Conservation (phyloP, 2,888 invertebrate species). For the Chrysomela aeneicollis region DNA sequence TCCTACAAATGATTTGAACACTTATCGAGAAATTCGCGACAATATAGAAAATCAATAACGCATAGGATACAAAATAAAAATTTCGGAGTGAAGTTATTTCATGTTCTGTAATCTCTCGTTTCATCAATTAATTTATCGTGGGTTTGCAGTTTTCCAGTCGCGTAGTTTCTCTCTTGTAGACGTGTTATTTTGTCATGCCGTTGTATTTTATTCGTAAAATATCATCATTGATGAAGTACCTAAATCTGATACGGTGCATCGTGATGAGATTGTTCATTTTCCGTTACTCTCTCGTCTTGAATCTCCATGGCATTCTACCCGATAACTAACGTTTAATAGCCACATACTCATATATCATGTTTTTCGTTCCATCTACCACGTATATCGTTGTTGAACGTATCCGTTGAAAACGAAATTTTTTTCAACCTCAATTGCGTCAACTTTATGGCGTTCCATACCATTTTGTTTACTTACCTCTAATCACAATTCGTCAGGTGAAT, state of each 20-base stretch:
- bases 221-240: not conserved
- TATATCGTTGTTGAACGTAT: conserved; percentile 13
- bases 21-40: too few relatives aligned
- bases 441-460: conserved; percentile 1
- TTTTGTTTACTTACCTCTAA: conserved; percentile 12
- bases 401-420: conserved; percentile 19
- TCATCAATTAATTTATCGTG: too few relatives aligned
- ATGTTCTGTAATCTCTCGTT: too few relatives aligned
- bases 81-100: too few relatives aligned
- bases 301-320: not conserved
- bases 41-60: too few relatives aligned
- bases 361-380: too few relatives aligned
- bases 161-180: too few relatives aligned
- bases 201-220: too few relatives aligned
- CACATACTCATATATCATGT: not conserved
- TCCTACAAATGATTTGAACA: too few relatives aligned
- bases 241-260: not conserved
- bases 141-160: too few relatives aligned
- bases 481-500: conserved; percentile 2
- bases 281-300: not conserved
- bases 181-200: too few relatives aligned
- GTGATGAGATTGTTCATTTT: not conserved
- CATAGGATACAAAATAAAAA: too few relatives aligned
- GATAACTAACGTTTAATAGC: not conserved
- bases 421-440: conserved; percentile 15